Evolutionary conservation across 1,140 invertebrate genomes (phyloP).

Genomic region (Orussus abietinus): DNA sequence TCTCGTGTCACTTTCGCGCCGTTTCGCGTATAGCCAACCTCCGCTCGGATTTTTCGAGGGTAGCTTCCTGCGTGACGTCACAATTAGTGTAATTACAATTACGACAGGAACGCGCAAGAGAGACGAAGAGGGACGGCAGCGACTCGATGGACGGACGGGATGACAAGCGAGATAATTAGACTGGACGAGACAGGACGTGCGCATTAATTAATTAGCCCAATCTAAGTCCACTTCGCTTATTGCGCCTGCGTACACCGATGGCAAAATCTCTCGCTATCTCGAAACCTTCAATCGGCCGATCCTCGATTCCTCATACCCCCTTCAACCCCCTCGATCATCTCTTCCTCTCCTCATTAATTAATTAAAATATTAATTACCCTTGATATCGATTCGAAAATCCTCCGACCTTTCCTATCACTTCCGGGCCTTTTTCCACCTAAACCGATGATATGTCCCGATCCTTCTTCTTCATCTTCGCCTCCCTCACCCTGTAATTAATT

Average conservation of each 20-base stretch:
- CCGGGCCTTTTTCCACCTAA: no score
- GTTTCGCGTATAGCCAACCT: not conserved
- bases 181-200: conserved; percentile 52
- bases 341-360: conserved; percentile 1
- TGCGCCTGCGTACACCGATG: conserved; percentile 32
- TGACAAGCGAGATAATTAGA: conserved; percentile 53
- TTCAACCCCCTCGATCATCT: no score
- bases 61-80: conserved; percentile 52
- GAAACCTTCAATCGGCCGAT: conserved; percentile 25
- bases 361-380: no score
- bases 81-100: conserved; percentile 53
- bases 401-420: no score
- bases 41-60: conserved; percentile 46
- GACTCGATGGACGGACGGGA: conserved; percentile 28
- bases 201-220: conserved; percentile 55
- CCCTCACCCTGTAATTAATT: no score
- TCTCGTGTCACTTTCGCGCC: not conserved
- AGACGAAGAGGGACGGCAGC: conserved; percentile 10
- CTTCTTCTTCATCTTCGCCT: no score
- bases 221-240: conserved; percentile 48
- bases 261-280: conserved; percentile 35
- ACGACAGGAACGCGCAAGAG: conserved; percentile 32
- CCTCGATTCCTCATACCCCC: not conserved
- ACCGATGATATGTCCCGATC: no score
- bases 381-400: no score